Percentiles rank a stretch among this genome's conserved stretches.
Evolutionary conservation across 2,113 vertebrate species (phyloP).

Genomic region (Naja naja): DNA sequence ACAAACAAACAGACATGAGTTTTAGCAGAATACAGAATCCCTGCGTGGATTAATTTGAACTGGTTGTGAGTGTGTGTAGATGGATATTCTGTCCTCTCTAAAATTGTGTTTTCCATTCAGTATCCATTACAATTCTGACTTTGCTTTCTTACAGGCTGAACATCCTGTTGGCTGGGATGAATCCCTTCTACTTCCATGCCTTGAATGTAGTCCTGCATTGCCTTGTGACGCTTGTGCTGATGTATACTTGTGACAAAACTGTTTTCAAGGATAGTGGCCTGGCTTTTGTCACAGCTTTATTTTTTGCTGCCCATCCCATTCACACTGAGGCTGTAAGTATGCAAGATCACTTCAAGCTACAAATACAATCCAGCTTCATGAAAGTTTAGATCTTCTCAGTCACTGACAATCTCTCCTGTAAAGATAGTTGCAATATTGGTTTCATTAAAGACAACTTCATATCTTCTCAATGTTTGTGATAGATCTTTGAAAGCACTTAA

Average conservation of each 20-base stretch:
- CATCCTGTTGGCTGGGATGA: conserved; percentile 85
- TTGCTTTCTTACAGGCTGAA: conserved; percentile 79
- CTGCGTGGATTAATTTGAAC: not conserved
- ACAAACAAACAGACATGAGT: not conserved
- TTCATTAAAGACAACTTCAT: not conserved
- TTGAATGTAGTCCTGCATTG: conserved; percentile 89
- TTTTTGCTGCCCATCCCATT: conserved; percentile 92
- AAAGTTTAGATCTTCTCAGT: not conserved
- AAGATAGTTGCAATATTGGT: not conserved
- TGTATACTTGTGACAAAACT: conserved; percentile 82
- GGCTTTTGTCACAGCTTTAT: conserved; percentile 83
- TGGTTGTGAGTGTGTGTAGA: not conserved
- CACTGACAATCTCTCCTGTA: not conserved
- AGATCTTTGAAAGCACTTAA: not conserved
- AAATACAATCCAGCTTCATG: not conserved
- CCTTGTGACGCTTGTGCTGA: conserved; percentile 83
- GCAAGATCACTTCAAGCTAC: not conserved
- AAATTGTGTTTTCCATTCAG: not conserved
- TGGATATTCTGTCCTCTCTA: not conserved
- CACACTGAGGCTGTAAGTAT: conserved; percentile 96
- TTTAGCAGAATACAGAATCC: not conserved
- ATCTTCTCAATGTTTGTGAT: conserved; percentile 1
- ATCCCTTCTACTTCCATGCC: conserved; percentile 88
- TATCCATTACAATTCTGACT: not conserved
- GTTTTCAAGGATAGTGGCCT: conserved; percentile 80